These are phyloP conservation scores for Apogon talboti DNA, from an alignment of 2,797 vertebrate genomes.

Conservation along the genomic window DNA sequence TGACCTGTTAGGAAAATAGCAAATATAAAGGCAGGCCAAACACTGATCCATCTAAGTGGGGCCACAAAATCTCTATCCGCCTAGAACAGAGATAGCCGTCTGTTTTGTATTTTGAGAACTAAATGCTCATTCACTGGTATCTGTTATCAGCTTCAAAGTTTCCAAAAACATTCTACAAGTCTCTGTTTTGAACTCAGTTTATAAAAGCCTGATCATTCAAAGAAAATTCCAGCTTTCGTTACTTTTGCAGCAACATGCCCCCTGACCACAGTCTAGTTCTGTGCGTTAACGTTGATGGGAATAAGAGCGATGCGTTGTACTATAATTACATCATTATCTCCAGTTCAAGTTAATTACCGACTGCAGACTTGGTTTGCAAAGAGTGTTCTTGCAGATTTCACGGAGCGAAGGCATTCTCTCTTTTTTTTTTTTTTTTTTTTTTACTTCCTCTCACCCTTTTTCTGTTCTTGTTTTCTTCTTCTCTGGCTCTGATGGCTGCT, in stretches of 20 bases:
- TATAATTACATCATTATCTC: conserved; percentile 73
- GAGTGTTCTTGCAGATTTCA: conserved; percentile 41
- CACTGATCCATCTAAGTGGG: conserved; percentile 15
- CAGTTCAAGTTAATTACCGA: conserved; percentile 78
- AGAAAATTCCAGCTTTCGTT: conserved; percentile 21
- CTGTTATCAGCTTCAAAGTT: conserved; percentile 27
- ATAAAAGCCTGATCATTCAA: conserved; percentile 27
- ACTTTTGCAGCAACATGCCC: conserved; percentile 52
- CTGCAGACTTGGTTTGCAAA: conserved; percentile 56
- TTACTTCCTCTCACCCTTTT: background rate
- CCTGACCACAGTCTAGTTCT: conserved; percentile 51
- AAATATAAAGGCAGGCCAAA: conserved; percentile 12
- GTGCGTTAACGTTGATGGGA: conserved; percentile 55
- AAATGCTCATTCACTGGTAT: background rate
- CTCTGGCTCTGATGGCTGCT: conserved; percentile 18
- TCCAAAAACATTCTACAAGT: conserved; percentile 13
- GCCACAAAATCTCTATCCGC: conserved; percentile 22
- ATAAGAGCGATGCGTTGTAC: conserved; percentile 47
- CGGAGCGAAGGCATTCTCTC: conserved; percentile 30
- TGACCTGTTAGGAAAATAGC: conserved; percentile 19
- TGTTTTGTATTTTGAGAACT: conserved; percentile 4
- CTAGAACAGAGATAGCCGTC: background rate
- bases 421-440: conserved; percentile 21
- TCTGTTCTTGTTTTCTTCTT: background rate
- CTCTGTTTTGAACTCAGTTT: conserved; percentile 22